phyloP scores from a whole-genome alignment of 2,113 vertebrate genomes.

The Pitta sordida region DNA sequence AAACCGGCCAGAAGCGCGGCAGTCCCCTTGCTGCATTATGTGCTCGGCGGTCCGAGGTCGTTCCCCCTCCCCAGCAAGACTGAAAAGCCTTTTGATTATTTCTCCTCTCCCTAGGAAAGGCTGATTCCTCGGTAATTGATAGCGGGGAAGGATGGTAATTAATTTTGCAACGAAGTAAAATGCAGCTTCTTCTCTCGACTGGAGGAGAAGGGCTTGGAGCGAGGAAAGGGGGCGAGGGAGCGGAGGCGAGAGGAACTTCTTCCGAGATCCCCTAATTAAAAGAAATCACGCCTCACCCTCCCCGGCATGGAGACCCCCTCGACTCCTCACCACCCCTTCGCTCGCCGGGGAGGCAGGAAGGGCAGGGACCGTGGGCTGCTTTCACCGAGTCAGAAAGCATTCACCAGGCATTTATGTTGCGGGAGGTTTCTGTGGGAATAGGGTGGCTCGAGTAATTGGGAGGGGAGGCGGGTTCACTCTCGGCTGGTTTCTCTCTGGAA shows the following conservation, averaged over 20 bases:
- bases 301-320: not conserved
- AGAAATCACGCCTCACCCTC: not conserved
- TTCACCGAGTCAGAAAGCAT: slow-evolving; percentile 22
- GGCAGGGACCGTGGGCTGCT: slow-evolving; percentile 25
- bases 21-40: slow-evolving; percentile 20
- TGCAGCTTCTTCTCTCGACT: slow-evolving; percentile 1
- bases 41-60: not conserved
- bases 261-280: not conserved
- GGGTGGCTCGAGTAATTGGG: not conserved
- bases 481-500: not conserved
- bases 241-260: not conserved
- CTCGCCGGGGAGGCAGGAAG: slow-evolving; percentile 24
- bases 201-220: not conserved
- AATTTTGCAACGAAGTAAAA: not conserved
- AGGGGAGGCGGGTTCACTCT: not conserved
- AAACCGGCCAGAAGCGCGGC: slow-evolving; percentile 33
- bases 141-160: slow-evolving; percentile 13
- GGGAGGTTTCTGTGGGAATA: slow-evolving; percentile 21
- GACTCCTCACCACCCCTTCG: not conserved
- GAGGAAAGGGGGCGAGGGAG: not conserved
- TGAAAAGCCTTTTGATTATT: slow-evolving; percentile 69
- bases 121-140: slow-evolving; percentile 64
- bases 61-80: not conserved
- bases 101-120: slow-evolving; percentile 45
- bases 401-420: not conserved